These are phyloP conservation scores for Masnerella sp. DNA, from an alignment of 2,888 invertebrate genomes.

Conservation along the genomic window DNA sequence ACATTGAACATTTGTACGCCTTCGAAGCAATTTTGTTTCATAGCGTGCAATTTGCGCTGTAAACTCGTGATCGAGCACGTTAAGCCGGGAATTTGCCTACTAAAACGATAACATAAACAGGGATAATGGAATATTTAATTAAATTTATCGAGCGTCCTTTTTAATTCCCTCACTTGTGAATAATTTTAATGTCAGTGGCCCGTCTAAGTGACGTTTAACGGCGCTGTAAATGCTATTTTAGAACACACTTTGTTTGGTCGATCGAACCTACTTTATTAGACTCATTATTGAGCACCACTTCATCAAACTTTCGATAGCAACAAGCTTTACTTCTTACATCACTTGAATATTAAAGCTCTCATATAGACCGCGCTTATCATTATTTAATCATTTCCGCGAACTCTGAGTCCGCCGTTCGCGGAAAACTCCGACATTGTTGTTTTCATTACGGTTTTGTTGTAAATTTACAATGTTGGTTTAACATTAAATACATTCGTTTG, in stretches of 20 bases:
- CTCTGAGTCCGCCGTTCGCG: conserved; percentile 5
- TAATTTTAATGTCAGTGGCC: background rate
- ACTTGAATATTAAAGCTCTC: conserved; percentile 25
- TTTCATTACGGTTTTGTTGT: too few relatives aligned
- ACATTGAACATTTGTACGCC: too few relatives aligned
- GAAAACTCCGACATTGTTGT: background rate
- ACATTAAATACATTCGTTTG: too few relatives aligned
- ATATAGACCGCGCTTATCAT: conserved; percentile 5
- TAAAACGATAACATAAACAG: too few relatives aligned
- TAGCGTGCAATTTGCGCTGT: too few relatives aligned
- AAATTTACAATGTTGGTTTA: too few relatives aligned
- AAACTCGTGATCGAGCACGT: too few relatives aligned
- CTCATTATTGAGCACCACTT: conserved; percentile 38
- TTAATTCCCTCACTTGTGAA: background rate
- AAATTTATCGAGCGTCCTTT: too few relatives aligned
- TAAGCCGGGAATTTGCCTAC: too few relatives aligned
- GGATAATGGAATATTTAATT: too few relatives aligned
- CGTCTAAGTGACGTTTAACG: conserved; percentile 11
- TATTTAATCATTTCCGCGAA: conserved; percentile 29
- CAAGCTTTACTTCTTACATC: conserved; percentile 40
- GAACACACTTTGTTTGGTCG: conserved; percentile 38
- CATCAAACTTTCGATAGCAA: conserved; percentile 35
- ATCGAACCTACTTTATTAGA: conserved; percentile 41
- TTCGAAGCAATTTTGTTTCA: too few relatives aligned
- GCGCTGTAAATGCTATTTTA: conserved; percentile 26